A percentile compares a stretch with the other conserved stretches of the same genome.
These are phyloP conservation scores for Heterodera filipjevi DNA, from an alignment of 2,888 invertebrate genomes.

Conservation along the genomic window DNA sequence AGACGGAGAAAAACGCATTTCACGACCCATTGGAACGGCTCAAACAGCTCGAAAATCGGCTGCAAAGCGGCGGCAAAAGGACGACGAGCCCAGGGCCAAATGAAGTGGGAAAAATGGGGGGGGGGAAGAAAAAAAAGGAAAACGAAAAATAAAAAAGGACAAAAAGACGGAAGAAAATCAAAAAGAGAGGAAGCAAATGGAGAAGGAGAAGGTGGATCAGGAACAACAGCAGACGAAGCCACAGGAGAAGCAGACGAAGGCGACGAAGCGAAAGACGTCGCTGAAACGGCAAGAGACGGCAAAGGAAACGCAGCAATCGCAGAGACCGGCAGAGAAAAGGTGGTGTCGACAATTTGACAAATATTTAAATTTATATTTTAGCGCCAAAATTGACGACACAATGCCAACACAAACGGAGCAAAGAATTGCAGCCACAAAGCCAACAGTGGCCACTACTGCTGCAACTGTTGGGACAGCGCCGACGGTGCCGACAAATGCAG, in stretches of 20 bases:
- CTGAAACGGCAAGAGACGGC: background rate
- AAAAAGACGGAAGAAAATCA: constrained; percentile 7
- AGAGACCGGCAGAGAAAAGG: background rate
- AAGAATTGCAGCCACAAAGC: background rate
- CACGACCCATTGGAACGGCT: constrained; percentile 63
- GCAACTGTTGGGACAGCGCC: background rate
- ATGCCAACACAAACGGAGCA: background rate
- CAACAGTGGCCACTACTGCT: background rate
- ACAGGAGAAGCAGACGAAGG: background rate
- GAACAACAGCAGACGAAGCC: constrained; percentile 14
- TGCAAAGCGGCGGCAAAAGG: constrained; percentile 9
- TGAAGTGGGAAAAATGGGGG: background rate
- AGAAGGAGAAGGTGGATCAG: constrained; percentile 19
- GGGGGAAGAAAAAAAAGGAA: constrained; percentile 4
- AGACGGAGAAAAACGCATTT: constrained; percentile 39
- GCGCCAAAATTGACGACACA: background rate
- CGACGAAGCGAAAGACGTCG: constrained; percentile 15
- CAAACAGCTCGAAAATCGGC: constrained; percentile 55
- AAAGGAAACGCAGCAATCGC: background rate
- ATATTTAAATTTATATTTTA: background rate
- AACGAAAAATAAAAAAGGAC: constrained; percentile 25
- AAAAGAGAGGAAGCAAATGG: background rate
- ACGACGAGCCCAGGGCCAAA: background rate
- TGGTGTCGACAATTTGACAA: background rate
- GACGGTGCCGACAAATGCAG: constrained; percentile 4